Base-by-base conservation (phyloP, 2,797 vertebrate species). In the Crocodylus rhombifer region DNA sequence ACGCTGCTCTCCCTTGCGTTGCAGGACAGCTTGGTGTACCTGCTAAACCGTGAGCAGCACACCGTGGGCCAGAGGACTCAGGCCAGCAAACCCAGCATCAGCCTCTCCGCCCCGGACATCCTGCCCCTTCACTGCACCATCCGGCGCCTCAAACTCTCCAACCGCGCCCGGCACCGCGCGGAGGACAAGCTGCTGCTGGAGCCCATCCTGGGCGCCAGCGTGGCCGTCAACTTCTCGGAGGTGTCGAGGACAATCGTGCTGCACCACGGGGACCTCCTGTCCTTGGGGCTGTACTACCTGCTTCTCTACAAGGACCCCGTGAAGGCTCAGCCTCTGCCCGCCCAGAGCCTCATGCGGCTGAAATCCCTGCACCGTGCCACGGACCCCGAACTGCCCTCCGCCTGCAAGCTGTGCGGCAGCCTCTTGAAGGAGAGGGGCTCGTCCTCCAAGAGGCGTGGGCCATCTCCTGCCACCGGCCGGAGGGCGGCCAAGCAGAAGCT, bases 1-100 rank as follows among this genome's bases (percentile, higher is more conserved):
- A 95, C 2, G 51, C 79, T 1, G 2, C 21, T 4, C 84, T 76
- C 92, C 81, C 81, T 79, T 2, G 4, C 90, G 17, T 0, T 80
- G 56, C 97, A 99, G 99, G 99, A 99, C 98, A 99, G 99, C 96
- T 90, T 99, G 97, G 99, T 99, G 21, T 99, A 99, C 78, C 98
- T 99, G 97, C 98, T 99, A 92, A 99, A 99, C 97, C 97, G 98
- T 26, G 99, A 99, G 80, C 99, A 98, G 97, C 99, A 99, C 98
- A 99, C 99, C 0, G 99, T 99, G 33, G 99, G 99, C 82, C 99
- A 99, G 97, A 98, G 99, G 97, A 99, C 99, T 0, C 98, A 99
- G 2, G 98, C 99, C 20, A 99, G 99, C 88, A 98, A 98, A 30
- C 99, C 99, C 79, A 99, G 99, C 98, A 99, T 99, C 98, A 99